Evolutionary conservation across 2,113 vertebrate species (phyloP), one percentile per base, ranked within the genome.

Genomic region (Oostethus manadensis): DNA sequence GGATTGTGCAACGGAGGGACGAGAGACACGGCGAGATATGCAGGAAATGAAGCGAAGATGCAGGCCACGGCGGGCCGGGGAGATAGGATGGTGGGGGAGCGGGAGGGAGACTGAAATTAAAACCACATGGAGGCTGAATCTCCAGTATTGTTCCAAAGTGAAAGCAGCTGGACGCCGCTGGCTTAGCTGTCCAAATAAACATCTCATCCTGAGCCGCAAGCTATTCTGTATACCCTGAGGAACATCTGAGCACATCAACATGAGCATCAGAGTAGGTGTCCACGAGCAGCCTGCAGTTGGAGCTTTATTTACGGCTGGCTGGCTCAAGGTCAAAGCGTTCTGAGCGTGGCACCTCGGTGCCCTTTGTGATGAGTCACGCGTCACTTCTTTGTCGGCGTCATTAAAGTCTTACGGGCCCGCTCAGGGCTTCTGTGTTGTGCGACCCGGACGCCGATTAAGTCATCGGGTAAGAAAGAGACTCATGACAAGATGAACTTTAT

Each of bases 181-280:
- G 84, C 86, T 86, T 82, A 86, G 86, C 83, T 83, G 83, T 89
- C 84, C 88, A 90, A 89, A 90, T 85, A 89, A 91, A 90, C 87
- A 88, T 85, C 83, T 83, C 71, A 78, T 74, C 51, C 69, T 82
- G 84, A 76, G 84, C 86, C 78, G 85, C 71, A 60, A 87, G 86
- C 77, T 71, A 72, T 65, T 62, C 18, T 40, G 53, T 8, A 47
- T 13, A 78, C 75, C 75, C 87, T 90, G 86, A 78, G 78, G 80
- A 70, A 86, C 75, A 88, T 89, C 89, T 87, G 59, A 70, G 60
- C 58, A 51, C 66, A 64, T 82, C 77, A n/a, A 83, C 60, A 74
- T 66, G 62, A 48, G 74, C 66, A 56, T 60, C 60, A 33, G 54
- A 60, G 63, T 63, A 60, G 55, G 46, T 17, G 9, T 45, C 46